phyloP scores from a whole-genome alignment of 2,888 invertebrate species.

The Brachypalpus laphriformis region DNA sequence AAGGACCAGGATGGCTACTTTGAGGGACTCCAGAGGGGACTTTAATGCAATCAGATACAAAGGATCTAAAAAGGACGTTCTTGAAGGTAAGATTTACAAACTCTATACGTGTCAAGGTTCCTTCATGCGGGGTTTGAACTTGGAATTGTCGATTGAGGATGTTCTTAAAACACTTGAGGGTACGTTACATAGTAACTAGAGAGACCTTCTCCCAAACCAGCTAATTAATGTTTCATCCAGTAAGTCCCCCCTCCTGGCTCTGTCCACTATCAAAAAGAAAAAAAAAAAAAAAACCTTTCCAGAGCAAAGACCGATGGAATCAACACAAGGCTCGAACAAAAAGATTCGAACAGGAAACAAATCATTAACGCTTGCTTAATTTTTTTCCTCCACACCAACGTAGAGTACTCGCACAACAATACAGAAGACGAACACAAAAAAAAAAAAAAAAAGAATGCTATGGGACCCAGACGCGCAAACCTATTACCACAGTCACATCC shows the following conservation, averaged over 20 bases:
- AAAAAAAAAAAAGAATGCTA: not conserved
- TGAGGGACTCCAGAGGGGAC: too few species aligned
- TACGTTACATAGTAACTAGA: too few species aligned
- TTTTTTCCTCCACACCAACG: not conserved
- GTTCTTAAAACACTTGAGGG: too few species aligned
- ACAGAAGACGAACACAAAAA: not conserved
- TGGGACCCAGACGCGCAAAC: slow-evolving; percentile 37
- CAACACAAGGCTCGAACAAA: not conserved
- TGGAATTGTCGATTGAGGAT: too few species aligned
- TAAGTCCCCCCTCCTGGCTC: too few species aligned
- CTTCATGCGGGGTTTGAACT: too few species aligned
- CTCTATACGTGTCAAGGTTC: too few species aligned
- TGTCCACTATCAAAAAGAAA: not conserved
- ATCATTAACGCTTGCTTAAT: slow-evolving; percentile 46
- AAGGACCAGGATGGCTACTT: too few species aligned
- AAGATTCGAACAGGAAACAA: slow-evolving; percentile 48
- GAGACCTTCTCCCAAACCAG: not conserved
- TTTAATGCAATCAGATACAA: too few species aligned
- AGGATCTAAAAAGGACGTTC: too few species aligned
- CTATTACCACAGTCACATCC: slow-evolving; percentile 63
- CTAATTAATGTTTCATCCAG: too few species aligned
- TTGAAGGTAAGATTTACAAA: too few species aligned
- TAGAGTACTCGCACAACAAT: slow-evolving; percentile 13
- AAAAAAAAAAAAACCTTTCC: not conserved
- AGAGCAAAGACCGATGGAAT: slow-evolving; percentile 7